phyloP scores from a whole-genome alignment of 35 echinoderm and acorn worm species.

The Diadema setosum region DNA sequence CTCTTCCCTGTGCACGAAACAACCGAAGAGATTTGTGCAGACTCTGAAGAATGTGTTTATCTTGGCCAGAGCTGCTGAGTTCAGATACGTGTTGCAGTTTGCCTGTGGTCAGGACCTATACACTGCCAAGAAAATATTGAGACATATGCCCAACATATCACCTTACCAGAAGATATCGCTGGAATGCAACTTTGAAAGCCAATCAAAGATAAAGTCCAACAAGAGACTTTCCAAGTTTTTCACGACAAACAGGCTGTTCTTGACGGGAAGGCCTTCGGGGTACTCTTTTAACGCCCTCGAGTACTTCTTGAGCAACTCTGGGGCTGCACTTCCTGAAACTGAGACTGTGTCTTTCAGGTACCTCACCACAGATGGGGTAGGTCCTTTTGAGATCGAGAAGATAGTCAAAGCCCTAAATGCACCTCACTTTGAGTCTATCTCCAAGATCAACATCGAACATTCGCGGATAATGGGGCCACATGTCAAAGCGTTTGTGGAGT shows the following conservation, averaged over 20 bases:
- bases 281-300: constrained; percentile 5
- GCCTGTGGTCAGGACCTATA: neutral
- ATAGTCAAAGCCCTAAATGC: neutral
- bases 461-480: neutral
- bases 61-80: neutral
- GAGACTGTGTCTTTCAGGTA: neutral
- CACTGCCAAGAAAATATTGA: neutral
- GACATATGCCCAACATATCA: neutral
- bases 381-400: neutral
- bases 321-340: neutral
- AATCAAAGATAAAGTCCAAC: neutral
- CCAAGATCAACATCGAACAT: neutral
- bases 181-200: constrained; percentile 11
- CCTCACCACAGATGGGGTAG: neutral
- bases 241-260: neutral
- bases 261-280: neutral
- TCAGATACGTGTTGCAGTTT: neutral
- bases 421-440: neutral
- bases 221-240: neutral
- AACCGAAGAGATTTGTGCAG: constrained; percentile 9
- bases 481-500: neutral
- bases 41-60: constrained; percentile 5
- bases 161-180: neutral
- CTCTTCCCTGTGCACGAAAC: neutral
- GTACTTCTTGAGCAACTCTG: neutral